Base-by-base conservation (phyloP, 2,888 invertebrate species). In the Tryphoninae sp. region DNA sequence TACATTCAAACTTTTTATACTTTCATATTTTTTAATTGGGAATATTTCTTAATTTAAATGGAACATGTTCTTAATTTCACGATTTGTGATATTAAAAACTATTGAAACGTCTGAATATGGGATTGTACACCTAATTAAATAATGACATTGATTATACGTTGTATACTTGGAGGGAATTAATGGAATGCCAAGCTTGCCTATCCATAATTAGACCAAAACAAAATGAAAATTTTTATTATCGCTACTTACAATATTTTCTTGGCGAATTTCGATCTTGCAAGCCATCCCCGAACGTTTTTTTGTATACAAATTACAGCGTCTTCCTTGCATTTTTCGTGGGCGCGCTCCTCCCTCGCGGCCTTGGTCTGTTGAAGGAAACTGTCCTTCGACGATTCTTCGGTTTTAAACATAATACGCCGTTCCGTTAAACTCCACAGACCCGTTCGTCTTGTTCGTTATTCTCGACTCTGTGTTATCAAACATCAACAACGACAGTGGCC, bases 301-400 rank as follows among this genome's bases (percentile, higher is more conserved):
- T 98, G 97, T 84, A 98, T 95, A 85, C 94, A 93, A 49, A 95
- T 93, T 55, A 95, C 95, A 45, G 97, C 96, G 84, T 93, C 93
- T 88, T 97, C 97, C 82, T 95, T 94, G 83, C 95, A 95, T 91
- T 97, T 97, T 89, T 97, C 98, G 73, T 96, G 93, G 0, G 97
- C 97, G 78, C 98, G 94, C 92, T 98, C 98, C 91, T 97, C 97
- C 81, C 98, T 94, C 13, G 98, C 98, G 40, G 96, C 96, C 92
- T 98, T 98, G 3, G 97, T 97, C 91, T 97, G 97, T 92, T 97
- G 97, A 89, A 98, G 93, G 92, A 98, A 98, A 86, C 94, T 94
- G 87, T 95, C 95, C 92, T 96, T 97, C 87, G 95, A 94, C 49
- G 94, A 94, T 86, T 95, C 94, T 42, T 93, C 92, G 86, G 93